Evolutionary conservation across 2,888 invertebrate genomes (phyloP).

Genomic region (Mimumesa dahlbomi): DNA sequence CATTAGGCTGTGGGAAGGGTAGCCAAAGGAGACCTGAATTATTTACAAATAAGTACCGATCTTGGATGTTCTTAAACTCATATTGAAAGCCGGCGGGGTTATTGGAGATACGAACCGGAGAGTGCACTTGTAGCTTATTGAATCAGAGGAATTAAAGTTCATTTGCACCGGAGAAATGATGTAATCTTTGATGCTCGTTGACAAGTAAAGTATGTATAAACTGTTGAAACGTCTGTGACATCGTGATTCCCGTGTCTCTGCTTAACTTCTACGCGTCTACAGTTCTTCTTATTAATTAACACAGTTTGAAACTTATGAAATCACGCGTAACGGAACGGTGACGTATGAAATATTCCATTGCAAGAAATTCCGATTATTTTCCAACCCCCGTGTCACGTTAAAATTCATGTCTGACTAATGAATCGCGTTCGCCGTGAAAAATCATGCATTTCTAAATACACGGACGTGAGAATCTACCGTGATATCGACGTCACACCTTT

Average conservation of each 20-base stretch:
- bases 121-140: constrained; percentile 31
- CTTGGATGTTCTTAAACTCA: constrained; percentile 51
- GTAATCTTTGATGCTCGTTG: constrained; percentile 39
- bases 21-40: constrained; percentile 47
- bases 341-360: too few species aligned
- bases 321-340: too few species aligned
- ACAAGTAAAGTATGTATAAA: constrained; percentile 27
- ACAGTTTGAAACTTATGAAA: too few species aligned
- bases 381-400: too few species aligned
- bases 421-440: too few species aligned
- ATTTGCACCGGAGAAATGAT: constrained; percentile 35
- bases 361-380: too few species aligned
- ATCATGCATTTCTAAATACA: too few species aligned
- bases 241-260: constrained; percentile 5
- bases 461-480: too few species aligned
- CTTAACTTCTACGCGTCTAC: too few species aligned
- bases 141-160: constrained; percentile 53
- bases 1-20: constrained; percentile 2
- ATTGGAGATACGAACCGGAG: constrained; percentile 37
- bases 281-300: too few species aligned
- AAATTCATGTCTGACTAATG: too few species aligned
- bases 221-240: background rate
- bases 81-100: constrained; percentile 38
- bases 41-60: constrained; percentile 59
- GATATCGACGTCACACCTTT: too few species aligned